A percentile compares a stretch with the other conserved stretches of the same genome.
phyloP scores from a whole-genome alignment of 1,140 invertebrate genomes.

The Eriocheir sinensis region DNA sequence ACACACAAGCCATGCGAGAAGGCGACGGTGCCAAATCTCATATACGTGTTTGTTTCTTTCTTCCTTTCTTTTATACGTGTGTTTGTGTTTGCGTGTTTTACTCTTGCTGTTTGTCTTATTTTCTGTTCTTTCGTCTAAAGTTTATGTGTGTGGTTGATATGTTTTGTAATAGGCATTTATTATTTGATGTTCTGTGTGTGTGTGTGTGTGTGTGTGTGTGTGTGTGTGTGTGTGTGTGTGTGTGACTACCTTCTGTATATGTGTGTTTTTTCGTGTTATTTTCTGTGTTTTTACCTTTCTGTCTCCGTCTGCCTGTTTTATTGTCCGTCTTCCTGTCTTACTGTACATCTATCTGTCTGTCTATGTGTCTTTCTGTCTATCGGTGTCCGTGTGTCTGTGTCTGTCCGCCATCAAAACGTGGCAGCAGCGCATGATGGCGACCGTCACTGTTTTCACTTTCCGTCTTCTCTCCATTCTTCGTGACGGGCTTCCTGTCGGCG shows the following conservation, averaged over 20 bases:
- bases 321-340: no score
- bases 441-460: conserved; percentile 14
- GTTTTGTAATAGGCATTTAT: no score
- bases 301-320: no score
- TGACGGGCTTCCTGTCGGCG: not conserved
- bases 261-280: no score
- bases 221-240: no score
- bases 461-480: not conserved
- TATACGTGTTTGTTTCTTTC: not conserved
- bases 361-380: not conserved
- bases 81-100: not conserved
- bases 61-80: not conserved
- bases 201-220: no score
- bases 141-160: not conserved
- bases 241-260: no score
- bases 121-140: not conserved
- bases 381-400: not conserved
- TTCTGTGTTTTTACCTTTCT: no score
- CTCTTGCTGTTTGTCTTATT: not conserved
- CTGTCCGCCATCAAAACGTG: not conserved
- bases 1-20: not conserved
- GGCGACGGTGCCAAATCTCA: not conserved
- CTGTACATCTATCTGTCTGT: not conserved
- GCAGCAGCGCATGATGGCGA: not conserved
- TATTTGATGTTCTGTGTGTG: not conserved